These are phyloP conservation scores for Rana temporaria DNA, from an alignment of 2,113 vertebrate species.

Conservation along the genomic window DNA sequence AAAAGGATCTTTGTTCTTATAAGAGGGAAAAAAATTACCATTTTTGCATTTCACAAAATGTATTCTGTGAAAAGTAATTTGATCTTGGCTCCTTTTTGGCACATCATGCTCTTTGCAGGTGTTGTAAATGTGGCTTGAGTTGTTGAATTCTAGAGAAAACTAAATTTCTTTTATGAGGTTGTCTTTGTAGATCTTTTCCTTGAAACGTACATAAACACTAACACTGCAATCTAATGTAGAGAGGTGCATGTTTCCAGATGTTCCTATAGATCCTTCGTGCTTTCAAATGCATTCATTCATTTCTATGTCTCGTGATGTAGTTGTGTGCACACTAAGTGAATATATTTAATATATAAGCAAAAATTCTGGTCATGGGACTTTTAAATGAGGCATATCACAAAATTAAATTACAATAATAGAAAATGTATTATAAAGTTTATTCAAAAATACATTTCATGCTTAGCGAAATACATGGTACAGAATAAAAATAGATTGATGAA, in stretches of 20 bases:
- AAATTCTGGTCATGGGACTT: too few relatives aligned
- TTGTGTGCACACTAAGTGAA: background rate
- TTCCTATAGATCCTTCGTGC: constrained; percentile 18
- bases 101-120: constrained; percentile 64
- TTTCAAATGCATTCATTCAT: background rate
- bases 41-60: constrained; percentile 65
- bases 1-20: constrained; percentile 69
- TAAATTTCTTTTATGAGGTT: constrained; percentile 59
- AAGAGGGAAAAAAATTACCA: constrained; percentile 53
- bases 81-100: constrained; percentile 67
- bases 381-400: too few relatives aligned
- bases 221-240: constrained; percentile 17
- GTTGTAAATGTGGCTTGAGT: constrained; percentile 66
- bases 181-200: constrained; percentile 32
- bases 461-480: too few relatives aligned
- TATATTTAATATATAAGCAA: background rate
- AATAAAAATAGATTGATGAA: too few relatives aligned
- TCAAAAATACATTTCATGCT: too few relatives aligned
- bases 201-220: constrained; percentile 23
- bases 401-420: too few relatives aligned
- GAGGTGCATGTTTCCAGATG: constrained; percentile 30
- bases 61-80: constrained; percentile 68
- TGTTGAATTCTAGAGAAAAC: constrained; percentile 66
- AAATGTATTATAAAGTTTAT: too few relatives aligned
- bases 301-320: background rate